phyloP scores from a whole-genome alignment of 2,113 vertebrate species.

The Cololabis saira region DNA sequence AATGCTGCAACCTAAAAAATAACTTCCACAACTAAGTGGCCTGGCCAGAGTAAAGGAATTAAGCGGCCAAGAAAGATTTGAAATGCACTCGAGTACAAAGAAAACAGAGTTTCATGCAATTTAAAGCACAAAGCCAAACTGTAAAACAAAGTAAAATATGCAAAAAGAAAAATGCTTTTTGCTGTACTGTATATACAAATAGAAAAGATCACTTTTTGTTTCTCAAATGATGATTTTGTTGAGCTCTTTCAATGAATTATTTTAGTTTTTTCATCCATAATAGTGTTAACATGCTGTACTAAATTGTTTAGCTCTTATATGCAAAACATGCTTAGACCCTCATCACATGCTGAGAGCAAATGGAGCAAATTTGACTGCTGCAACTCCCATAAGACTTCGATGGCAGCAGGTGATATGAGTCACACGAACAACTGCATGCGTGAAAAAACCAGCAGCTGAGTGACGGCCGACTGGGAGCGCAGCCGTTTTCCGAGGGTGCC shows the following conservation, averaged over 20 bases:
- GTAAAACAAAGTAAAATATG: conserved; percentile 1
- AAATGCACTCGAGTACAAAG: conserved; percentile 12
- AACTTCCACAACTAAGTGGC: conserved; percentile 10
- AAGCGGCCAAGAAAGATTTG: conserved; percentile 1
- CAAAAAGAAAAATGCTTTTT: too few relatives aligned
- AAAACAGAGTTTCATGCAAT: conserved; percentile 52
- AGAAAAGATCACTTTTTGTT: too few relatives aligned
- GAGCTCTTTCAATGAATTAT: too few relatives aligned
- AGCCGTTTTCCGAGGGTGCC: conserved; percentile 78
- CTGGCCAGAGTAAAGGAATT: conserved; percentile 8
- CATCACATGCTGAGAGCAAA: conserved; percentile 40
- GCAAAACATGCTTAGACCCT: conserved; percentile 57
- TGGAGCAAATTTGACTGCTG: neutral
- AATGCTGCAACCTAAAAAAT: neutral
- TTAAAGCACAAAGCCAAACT: conserved; percentile 5
- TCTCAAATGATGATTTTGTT: too few relatives aligned
- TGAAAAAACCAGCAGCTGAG: conserved; percentile 48
- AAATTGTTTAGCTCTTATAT: conserved; percentile 8
- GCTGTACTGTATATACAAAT: too few relatives aligned
- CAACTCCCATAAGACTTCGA: conserved; percentile 7
- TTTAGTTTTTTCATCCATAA: too few relatives aligned
- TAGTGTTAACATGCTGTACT: too few relatives aligned
- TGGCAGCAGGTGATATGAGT: conserved; percentile 36
- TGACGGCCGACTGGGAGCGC: conserved; percentile 76
- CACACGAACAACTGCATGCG: conserved; percentile 74